Percentiles rank a stretch among this genome's conserved stretches.
phyloP scores from a whole-genome alignment of 2,113 vertebrate species.

The Etheostoma cragini region DNA sequence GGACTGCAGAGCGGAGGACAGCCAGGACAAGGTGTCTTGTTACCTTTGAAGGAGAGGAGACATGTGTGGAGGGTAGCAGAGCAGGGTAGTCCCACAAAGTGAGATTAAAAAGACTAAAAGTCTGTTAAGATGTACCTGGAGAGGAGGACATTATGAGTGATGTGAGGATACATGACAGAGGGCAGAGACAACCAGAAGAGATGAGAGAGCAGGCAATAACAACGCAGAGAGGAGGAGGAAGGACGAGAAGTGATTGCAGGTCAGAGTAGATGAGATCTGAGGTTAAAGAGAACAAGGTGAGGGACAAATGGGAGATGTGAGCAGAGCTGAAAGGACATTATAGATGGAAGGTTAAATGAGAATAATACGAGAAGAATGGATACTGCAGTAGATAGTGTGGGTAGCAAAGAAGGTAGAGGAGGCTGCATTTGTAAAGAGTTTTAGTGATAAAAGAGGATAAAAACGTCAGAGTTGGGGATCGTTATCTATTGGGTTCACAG shows the following conservation, averaged over 20 bases:
- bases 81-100: background rate
- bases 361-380: background rate
- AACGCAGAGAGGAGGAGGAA: background rate
- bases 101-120: background rate
- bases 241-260: background rate
- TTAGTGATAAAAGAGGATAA: background rate
- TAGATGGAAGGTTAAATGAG: background rate
- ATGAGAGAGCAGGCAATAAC: background rate
- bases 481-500: background rate
- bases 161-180: background rate
- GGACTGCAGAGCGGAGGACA: background rate
- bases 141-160: background rate
- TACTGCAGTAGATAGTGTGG: background rate
- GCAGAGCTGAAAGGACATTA: conserved; percentile 2
- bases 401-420: background rate
- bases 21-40: background rate
- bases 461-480: background rate
- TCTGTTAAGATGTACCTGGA: background rate
- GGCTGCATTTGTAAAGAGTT: background rate
- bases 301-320: background rate
- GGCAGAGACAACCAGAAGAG: background rate
- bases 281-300: conserved; percentile 24
- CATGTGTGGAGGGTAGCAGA: background rate
- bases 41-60: background rate
- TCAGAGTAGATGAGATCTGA: conserved; percentile 1